Percentiles rank a stretch among this genome's conserved stretches.
phyloP scores from a whole-genome alignment of 2,113 vertebrate species.

The Platysteira castanea region DNA sequence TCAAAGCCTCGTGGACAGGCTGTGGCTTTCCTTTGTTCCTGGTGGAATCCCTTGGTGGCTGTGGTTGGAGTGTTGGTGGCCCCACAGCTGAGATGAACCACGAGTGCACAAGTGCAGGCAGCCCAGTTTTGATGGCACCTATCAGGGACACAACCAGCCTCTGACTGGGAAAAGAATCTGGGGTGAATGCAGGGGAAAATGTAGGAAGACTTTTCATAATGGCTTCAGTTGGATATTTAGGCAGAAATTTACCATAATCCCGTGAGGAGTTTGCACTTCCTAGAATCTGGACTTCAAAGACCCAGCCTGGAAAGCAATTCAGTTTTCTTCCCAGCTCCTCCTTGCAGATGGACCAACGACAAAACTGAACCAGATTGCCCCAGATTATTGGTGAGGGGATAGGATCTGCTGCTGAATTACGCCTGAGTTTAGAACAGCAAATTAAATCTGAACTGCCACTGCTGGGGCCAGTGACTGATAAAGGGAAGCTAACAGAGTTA shows the following conservation, averaged over 20 bases:
- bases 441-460: not conserved
- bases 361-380: not conserved
- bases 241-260: not conserved
- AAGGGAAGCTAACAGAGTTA: not conserved
- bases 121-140: not conserved
- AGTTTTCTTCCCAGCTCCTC: not conserved
- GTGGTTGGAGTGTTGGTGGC: not conserved
- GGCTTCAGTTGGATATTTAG: not conserved
- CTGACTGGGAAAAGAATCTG: not conserved
- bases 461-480: not conserved
- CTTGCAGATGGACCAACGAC: not conserved
- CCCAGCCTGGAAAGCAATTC: not conserved
- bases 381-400: not conserved
- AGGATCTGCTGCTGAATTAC: not conserved
- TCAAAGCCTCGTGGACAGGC: not conserved
- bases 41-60: not conserved
- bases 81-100: not conserved
- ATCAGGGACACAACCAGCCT: rapidly evolving
- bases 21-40: not conserved
- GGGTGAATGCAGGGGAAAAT: not conserved
- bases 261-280: not conserved
- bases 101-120: not conserved
- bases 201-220: not conserved
- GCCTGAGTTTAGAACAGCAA: not conserved
- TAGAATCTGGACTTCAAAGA: not conserved